A percentile compares a stretch with the other conserved stretches of the same genome.
Conservation (phyloP, 2,888 invertebrate genomes). For the Megastigmus dorsalis region DNA sequence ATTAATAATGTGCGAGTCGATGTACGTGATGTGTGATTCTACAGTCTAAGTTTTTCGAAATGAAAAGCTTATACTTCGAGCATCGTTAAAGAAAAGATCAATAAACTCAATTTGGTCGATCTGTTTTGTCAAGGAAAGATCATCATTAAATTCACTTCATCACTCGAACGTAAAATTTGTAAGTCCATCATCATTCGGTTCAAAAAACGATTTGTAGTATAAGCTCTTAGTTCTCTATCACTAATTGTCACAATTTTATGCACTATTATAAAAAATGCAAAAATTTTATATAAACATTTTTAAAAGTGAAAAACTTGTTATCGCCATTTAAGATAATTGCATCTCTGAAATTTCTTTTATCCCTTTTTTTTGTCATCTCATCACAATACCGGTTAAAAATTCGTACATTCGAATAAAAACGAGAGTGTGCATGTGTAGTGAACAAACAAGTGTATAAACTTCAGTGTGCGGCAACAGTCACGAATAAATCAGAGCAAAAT, state of each 20-base stretch:
- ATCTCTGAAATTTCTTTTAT: slow-evolving; percentile 21
- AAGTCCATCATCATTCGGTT: slow-evolving; percentile 20
- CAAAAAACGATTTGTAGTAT: slow-evolving; percentile 39
- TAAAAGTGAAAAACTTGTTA: slow-evolving; percentile 42
- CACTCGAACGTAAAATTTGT: slow-evolving; percentile 1
- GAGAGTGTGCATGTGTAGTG: slow-evolving; percentile 11
- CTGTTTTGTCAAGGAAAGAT: slow-evolving; percentile 15
- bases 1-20: slow-evolving; percentile 43
- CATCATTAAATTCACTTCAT: slow-evolving; percentile 10
- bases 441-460: slow-evolving; percentile 37
- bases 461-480: slow-evolving; percentile 21
- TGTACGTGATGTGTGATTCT: slow-evolving; percentile 41
- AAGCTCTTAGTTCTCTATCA: slow-evolving; percentile 52
- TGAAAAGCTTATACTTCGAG: slow-evolving; percentile 37
- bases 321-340: slow-evolving; percentile 31
- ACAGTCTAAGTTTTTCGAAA: slow-evolving; percentile 33
- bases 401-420: slow-evolving; percentile 3
- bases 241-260: slow-evolving; percentile 47
- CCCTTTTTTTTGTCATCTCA: slow-evolving; percentile 5
- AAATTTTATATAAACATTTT: slow-evolving; percentile 45
- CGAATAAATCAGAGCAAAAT: slow-evolving; percentile 4
- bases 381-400: slow-evolving; percentile 28
- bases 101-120: neutral
- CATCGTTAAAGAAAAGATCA: neutral
- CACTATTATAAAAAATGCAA: slow-evolving; percentile 47